phyloP scores from a whole-genome alignment of 2,797 vertebrate species.

The Malacoraja senta region DNA sequence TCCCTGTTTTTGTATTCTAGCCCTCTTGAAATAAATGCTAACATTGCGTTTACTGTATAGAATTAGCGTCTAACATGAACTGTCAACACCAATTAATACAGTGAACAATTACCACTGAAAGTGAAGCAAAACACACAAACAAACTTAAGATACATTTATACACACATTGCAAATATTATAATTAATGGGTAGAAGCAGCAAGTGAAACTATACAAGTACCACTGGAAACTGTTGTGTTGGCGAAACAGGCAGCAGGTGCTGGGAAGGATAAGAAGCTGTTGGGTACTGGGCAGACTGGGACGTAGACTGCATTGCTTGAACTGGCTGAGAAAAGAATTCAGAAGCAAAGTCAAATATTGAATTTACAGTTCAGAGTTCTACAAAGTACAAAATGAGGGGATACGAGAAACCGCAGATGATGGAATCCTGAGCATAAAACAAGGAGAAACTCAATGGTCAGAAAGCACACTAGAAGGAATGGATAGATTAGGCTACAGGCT shows the following conservation, averaged over 20 bases:
- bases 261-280: slow-evolving; percentile 77
- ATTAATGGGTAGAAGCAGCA: not conserved
- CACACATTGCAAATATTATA: slow-evolving; percentile 16
- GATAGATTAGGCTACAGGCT: too few relatives aligned
- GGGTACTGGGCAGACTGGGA: slow-evolving; percentile 79
- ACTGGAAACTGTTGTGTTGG: slow-evolving; percentile 75
- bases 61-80: slow-evolving; percentile 21
- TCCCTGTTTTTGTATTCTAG: too few relatives aligned
- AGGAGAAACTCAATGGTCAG: too few relatives aligned
- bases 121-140: slow-evolving; percentile 33
- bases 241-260: slow-evolving; percentile 77
- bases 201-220: slow-evolving; percentile 54
- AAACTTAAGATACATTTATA: slow-evolving; percentile 8
- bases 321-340: slow-evolving; percentile 51
- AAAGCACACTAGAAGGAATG: too few relatives aligned
- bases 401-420: not conserved
- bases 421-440: too few relatives aligned
- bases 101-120: slow-evolving; percentile 29
- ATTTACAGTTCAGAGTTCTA: not conserved
- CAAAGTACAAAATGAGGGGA: not conserved
- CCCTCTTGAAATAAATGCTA: too few relatives aligned
- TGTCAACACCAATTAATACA: slow-evolving; percentile 23
- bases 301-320: slow-evolving; percentile 61
- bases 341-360: not conserved
- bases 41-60: too few relatives aligned